Base-by-base conservation (phyloP, 2,888 invertebrate species). In the Volucella inanis region DNA sequence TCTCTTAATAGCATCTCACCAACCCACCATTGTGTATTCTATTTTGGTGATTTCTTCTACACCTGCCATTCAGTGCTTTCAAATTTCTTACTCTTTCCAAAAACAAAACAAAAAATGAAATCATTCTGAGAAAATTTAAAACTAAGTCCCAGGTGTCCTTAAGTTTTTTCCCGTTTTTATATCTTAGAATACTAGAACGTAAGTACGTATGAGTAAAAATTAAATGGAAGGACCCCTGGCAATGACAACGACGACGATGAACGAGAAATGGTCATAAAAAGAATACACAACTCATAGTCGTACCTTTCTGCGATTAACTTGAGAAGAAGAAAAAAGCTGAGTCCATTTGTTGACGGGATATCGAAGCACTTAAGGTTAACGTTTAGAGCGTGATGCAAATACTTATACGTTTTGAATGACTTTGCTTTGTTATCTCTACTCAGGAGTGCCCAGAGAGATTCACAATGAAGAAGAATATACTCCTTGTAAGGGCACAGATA, bases 341-440 rank as follows among this genome's bases (percentile, higher is more conserved):
- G 81, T 65, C 64, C 80, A 52, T 43, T 74, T 49, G 43, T 64
- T 70, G 39, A 31, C 59, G 49, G 65, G 68, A 38, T 77, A 77
- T 77, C 18, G 15, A 55, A 72, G 67, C 72, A 77, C 77, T 77
- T 77, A 49, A 64, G 49, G 76, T 76, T 71, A 72, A 72, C 65
- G 49, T 50, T 62, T 39, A 54, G 55, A 77, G 67, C 77, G 77
- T 82, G 77, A 72, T 72, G 82, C 72, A 82, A 77, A 82, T 82
- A 71, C 82, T 57, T 68, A 82, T 72, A 82, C 82, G 55, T 72
- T 71, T 70, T 59, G 74, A 61, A 72, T 50, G 80, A 43, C 52
- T 59, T 82, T 52, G 41, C 49, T 82, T 18, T 67, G 49, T 1
- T 50, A 22, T 45, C 9, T 38, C n/a, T 62, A 45, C 43, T 31